A percentile compares a stretch with the other conserved stretches of the same genome.
Evolutionary conservation across 2,888 invertebrate species (phyloP).

Genomic region (Fragum whitleyi): DNA sequence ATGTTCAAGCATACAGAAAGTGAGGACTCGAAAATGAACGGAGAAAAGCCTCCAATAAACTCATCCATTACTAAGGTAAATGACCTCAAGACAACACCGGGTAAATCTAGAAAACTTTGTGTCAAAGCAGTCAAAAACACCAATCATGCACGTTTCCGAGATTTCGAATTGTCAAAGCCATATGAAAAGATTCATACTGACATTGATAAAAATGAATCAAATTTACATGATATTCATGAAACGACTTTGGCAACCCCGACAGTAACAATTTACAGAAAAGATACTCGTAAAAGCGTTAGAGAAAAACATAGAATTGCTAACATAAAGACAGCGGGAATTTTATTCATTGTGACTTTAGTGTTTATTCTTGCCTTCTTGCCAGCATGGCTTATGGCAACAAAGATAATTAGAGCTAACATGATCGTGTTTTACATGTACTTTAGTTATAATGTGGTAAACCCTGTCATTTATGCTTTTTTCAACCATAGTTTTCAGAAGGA

Average conservation of each 20-base stretch:
- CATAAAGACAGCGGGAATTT: constrained; percentile 83
- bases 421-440: constrained; percentile 84
- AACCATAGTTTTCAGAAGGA: constrained; percentile 83
- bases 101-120: constrained; percentile 17
- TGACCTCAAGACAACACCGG: constrained; percentile 11
- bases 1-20: background rate
- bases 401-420: constrained; percentile 72
- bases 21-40: background rate
- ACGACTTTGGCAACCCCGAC: background rate
- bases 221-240: background rate
- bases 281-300: constrained; percentile 54
- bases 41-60: background rate
- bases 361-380: constrained; percentile 84
- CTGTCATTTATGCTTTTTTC: constrained; percentile 85
- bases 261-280: constrained; percentile 42
- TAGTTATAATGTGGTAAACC: constrained; percentile 84
- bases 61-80: background rate
- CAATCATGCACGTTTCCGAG: constrained; percentile 5
- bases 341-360: constrained; percentile 84
- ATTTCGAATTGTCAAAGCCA: background rate
- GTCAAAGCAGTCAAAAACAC: constrained; percentile 21
- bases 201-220: constrained; percentile 1
- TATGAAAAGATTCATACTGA: background rate
- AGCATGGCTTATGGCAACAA: constrained; percentile 82
- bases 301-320: constrained; percentile 76